These are phyloP conservation scores for Mesocentrotus franciscanus DNA, from an alignment of 53 echinoderm and acorn worm genomes.

Conservation along the genomic window DNA sequence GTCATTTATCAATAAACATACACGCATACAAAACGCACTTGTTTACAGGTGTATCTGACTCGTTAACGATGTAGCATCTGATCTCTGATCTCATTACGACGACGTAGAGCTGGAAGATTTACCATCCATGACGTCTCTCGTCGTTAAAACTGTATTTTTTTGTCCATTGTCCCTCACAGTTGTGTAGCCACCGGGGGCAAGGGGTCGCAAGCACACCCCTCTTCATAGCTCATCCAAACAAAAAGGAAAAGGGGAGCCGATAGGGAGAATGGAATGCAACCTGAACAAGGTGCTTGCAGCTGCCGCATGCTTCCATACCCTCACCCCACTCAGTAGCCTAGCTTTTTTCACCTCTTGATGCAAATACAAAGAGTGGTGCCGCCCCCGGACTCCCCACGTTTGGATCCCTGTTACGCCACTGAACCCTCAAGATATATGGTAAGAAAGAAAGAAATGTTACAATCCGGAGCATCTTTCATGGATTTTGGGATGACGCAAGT, in stretches of 20 bases:
- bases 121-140: neutral
- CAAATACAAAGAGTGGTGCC: no score
- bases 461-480: neutral
- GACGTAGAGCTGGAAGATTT: neutral
- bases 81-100: slow-evolving; percentile 17
- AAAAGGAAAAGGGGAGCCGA: no score
- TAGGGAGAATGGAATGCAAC: no score
- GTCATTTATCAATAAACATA: neutral
- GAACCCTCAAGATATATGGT: neutral
- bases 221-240: no score
- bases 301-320: no score
- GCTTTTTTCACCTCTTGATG: no score
- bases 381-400: no score
- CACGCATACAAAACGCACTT: neutral
- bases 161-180: neutral
- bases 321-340: no score
- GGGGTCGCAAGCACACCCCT: no score
- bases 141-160: neutral
- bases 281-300: no score
- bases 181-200: no score
- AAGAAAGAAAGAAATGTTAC: neutral
- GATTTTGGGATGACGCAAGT: neutral
- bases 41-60: neutral
- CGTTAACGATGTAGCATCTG: neutral
- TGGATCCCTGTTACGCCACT: no score